Base-by-base conservation (phyloP, 92 coral and sea anemone genomes). In the Epizoanthus ramosus region DNA sequence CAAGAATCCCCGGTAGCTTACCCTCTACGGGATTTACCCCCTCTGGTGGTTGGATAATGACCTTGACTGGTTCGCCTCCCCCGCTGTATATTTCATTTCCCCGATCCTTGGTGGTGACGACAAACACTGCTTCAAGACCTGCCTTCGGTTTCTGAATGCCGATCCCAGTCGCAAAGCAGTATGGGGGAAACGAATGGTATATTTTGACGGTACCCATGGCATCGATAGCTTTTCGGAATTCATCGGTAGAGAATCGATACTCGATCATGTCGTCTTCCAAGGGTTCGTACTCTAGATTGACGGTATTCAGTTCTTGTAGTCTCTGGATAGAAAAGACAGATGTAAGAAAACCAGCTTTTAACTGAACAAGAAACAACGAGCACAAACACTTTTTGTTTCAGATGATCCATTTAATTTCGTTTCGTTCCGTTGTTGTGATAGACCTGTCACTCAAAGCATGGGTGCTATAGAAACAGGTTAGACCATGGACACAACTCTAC, bases 91-190 rank as follows among this genome's bases (percentile, higher is more conserved):
- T 79, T 85, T 95, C 97, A 21, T 94, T 93, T 89, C 88, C 92
- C 45, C 98, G 87, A 65, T 95, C 98, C 56, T 94, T 94, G 8
- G 98, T 90, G 8, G 95, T 93, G 31, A 95, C 93, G 75, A 91
- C 84, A 63, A 95, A 95, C 83, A 95, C 97, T n/a, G 98, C 95
- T 71, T 95, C 98, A 45, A 95, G 81, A 16, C 94, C 98, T 0
- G 94, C 90, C 82, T 95, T 95, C 9, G 98, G 96, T 68, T 95
- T 89, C 35, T 91, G 98, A 37, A 95, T 80, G 23, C 98, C 98
- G 8, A 90, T 89, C 64, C 98, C 98, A 0, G 95, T 93, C 6
- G 98, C 96, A 56, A 89, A 95, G 57, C 98, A 95, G 41, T 89
- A 89, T 57, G 94, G 87, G 2, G 98, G 98, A 39, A 93, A 92